Percentiles rank a stretch among this genome's conserved stretches.
These are phyloP conservation scores for Cyprinella venusta DNA, from an alignment of 2,797 vertebrate genomes.

Conservation along the genomic window DNA sequence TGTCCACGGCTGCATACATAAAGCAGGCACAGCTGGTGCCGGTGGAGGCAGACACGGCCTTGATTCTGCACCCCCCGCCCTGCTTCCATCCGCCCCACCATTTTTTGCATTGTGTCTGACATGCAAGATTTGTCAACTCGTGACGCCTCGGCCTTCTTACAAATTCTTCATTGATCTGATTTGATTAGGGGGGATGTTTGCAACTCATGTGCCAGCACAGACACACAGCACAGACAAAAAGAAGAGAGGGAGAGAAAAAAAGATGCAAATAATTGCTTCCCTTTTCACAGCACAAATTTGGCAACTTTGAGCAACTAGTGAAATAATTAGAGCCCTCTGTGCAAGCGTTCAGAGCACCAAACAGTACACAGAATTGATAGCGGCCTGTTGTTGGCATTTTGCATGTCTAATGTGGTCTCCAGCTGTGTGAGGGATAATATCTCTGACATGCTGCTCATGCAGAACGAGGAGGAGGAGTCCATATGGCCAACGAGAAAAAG, in stretches of 20 bases:
- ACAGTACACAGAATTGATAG: slow-evolving; percentile 37
- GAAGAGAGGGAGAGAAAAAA: background rate
- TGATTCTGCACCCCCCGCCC: slow-evolving; percentile 27
- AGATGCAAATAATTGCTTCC: slow-evolving; percentile 41
- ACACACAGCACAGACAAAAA: slow-evolving; percentile 8
- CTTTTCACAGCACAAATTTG: slow-evolving; percentile 26
- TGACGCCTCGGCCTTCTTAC: slow-evolving; percentile 16
- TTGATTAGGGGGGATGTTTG: slow-evolving; percentile 44
- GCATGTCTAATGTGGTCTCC: slow-evolving; percentile 37
- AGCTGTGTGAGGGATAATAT: slow-evolving; percentile 39
- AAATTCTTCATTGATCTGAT: slow-evolving; percentile 44
- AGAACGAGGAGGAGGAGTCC: slow-evolving; percentile 16
- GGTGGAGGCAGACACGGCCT: slow-evolving; percentile 46
- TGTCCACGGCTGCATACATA: slow-evolving; percentile 59
- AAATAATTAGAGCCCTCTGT: slow-evolving; percentile 29
- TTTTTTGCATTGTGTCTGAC: slow-evolving; percentile 36
- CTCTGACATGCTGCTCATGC: slow-evolving; percentile 36
- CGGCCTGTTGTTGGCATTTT: slow-evolving; percentile 40
- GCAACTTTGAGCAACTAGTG: slow-evolving; percentile 33
- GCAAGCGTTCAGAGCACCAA: slow-evolving; percentile 20
- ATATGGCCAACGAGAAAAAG: slow-evolving; percentile 37
- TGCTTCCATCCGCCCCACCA: slow-evolving; percentile 19
- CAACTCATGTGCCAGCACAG: background rate
- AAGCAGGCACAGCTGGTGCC: slow-evolving; percentile 64
- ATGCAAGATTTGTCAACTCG: slow-evolving; percentile 47